Percentiles rank a stretch among this genome's conserved stretches.
Conservation (phyloP, 2,113 vertebrate genomes). For the Dasyurus viverrinus region DNA sequence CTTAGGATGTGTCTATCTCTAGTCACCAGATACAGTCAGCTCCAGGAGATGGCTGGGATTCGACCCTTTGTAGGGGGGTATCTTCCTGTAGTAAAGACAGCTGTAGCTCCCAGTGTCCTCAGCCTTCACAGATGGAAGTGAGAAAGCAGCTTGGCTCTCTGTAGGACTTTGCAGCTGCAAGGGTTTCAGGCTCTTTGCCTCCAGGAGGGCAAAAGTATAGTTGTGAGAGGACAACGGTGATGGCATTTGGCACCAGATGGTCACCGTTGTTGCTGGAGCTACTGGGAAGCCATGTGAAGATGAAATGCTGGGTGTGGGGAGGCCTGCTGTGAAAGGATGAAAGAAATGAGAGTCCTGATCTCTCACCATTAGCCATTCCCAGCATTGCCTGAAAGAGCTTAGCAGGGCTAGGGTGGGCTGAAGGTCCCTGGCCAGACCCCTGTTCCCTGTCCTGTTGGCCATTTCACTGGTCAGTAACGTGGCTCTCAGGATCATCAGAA, state of each 20-base stretch:
- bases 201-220: constrained; percentile 74
- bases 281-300: rapidly evolving
- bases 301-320: neutral
- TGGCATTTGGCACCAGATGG: neutral
- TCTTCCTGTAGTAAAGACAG: too few relatives aligned
- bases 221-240: neutral
- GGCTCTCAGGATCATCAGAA: neutral
- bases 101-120: constrained; percentile 73
- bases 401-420: neutral
- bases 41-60: too few relatives aligned
- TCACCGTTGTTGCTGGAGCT: neutral
- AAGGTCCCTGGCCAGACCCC: neutral
- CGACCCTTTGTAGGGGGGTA: too few relatives aligned
- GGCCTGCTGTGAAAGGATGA: neutral
- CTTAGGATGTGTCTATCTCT: too few relatives aligned
- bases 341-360: neutral
- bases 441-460: neutral
- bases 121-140: constrained; percentile 41
- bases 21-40: too few relatives aligned
- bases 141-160: constrained; percentile 59
- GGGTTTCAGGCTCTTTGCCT: constrained; percentile 58
- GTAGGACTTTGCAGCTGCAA: constrained; percentile 65
- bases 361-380: neutral
- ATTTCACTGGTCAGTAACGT: neutral
- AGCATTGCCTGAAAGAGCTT: neutral